A percentile compares a stretch with the other conserved stretches of the same genome.
Evolutionary conservation across 2,797 vertebrate species (phyloP).

Genomic region (Alexandromys oeconomus): DNA sequence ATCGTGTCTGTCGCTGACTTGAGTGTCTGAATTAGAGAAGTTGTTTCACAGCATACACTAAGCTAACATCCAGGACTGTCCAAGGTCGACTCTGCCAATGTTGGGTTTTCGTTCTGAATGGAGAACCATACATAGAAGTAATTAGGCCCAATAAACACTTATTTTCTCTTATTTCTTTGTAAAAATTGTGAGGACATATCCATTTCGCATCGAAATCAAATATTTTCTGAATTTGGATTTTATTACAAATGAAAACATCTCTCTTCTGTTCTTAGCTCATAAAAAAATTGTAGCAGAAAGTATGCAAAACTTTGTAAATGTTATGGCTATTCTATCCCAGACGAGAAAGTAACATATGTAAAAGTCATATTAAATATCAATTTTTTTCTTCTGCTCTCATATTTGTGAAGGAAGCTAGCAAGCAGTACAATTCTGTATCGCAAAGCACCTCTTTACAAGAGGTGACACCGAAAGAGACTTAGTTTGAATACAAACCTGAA

Average conservation of each 20-base stretch:
- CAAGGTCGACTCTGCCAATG: not conserved
- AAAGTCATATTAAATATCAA: not conserved
- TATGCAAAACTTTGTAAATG: not conserved
- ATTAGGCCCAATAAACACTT: not conserved
- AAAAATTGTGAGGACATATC: not conserved
- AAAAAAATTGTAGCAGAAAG: not conserved
- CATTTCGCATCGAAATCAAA: not conserved
- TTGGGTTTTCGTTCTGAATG: not conserved
- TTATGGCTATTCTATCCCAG: not conserved
- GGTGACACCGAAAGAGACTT: not conserved
- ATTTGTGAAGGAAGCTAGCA: not conserved
- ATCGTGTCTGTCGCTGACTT: not conserved
- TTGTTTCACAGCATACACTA: not conserved
- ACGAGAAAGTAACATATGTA: not conserved
- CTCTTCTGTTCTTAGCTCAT: not conserved
- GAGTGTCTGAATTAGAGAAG: not conserved
- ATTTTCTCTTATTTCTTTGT: constrained; percentile 30
- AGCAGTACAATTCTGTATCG: not conserved
- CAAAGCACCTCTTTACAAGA: not conserved
- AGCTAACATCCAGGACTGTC: not conserved
- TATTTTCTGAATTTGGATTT: not conserved
- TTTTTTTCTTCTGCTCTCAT: not conserved
- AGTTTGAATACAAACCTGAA: not conserved
- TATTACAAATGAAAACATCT: not conserved
- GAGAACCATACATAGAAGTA: not conserved